A percentile compares a stretch with the other conserved stretches of the same genome.
These are phyloP conservation scores for Xyrichtys novacula DNA, from an alignment of 2,797 vertebrate genomes.

Conservation along the genomic window DNA sequence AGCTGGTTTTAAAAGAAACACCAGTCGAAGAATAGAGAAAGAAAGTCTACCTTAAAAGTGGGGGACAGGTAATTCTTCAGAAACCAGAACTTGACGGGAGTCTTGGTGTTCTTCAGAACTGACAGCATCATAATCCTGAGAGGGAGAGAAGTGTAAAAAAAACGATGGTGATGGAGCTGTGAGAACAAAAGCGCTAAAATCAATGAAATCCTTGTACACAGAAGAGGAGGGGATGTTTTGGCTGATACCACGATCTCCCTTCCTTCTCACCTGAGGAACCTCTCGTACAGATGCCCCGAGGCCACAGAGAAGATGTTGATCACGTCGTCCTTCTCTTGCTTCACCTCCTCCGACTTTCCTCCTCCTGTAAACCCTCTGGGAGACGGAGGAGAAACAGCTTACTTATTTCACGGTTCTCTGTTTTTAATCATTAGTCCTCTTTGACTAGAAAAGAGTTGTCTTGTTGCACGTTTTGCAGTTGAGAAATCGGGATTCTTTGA, in stretches of 20 bases:
- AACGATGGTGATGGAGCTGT: not conserved
- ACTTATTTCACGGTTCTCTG: not conserved
- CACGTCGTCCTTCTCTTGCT: constrained; percentile 93
- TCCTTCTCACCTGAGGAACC: constrained; percentile 91
- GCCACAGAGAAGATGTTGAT: constrained; percentile 99
- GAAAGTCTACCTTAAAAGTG: constrained; percentile 91
- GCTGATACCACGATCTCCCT: not conserved
- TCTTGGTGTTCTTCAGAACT: constrained; percentile 96
- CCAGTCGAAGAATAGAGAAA: not conserved
- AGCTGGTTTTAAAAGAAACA: not conserved
- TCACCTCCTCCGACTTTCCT: constrained; percentile 90
- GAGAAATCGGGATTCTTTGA: too few relatives aligned
- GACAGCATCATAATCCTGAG: constrained; percentile 99
- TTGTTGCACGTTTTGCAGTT: not conserved
- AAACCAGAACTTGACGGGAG: constrained; percentile 99
- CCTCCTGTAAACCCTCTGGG: constrained; percentile 93
- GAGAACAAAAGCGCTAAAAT: constrained; percentile 10
- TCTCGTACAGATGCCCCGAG: constrained; percentile 96
- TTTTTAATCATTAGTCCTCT: not conserved
- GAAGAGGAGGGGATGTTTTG: constrained; percentile 3
- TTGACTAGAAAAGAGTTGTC: not conserved
- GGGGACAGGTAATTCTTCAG: constrained; percentile 99
- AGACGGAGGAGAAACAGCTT: constrained; percentile 15
- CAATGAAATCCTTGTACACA: not conserved
- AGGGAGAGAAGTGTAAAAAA: constrained; percentile 11